Percentiles rank a stretch among this genome's conserved stretches.
phyloP scores from a whole-genome alignment of 2,113 vertebrate species.

The Arothron firmamentum region DNA sequence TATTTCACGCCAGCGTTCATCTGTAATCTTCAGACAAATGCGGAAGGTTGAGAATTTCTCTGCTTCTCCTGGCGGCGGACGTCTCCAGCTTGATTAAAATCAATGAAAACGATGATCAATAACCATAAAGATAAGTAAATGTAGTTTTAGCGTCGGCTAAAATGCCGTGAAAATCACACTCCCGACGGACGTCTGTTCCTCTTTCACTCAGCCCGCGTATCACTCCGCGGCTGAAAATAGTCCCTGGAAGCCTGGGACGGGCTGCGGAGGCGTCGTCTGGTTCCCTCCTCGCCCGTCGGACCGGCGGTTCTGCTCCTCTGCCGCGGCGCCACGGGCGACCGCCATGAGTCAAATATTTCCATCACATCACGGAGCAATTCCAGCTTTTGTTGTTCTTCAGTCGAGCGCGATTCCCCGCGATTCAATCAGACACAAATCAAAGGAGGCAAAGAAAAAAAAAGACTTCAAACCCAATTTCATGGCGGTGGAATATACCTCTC shows the following conservation, averaged over 20 bases:
- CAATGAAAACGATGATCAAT: not conserved
- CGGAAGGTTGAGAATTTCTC: too few species aligned
- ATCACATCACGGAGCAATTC: conserved; percentile 30
- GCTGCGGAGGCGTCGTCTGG: not conserved
- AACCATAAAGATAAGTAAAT: not conserved
- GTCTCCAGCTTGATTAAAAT: too few species aligned
- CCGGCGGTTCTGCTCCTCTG: conserved; percentile 1
- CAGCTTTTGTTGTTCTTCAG: conserved; percentile 53
- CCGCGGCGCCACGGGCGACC: conserved; percentile 22
- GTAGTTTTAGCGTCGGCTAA: too few species aligned
- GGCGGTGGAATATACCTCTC: conserved; percentile 56
- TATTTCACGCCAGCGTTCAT: too few species aligned
- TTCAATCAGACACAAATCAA: conserved; percentile 62
- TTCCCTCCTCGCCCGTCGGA: too few species aligned
- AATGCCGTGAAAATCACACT: too few species aligned
- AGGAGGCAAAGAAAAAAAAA: conserved; percentile 29
- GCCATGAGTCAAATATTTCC: conserved; percentile 39
- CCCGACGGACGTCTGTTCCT: not conserved
- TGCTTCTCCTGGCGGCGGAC: too few species aligned
- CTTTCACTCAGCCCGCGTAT: not conserved
- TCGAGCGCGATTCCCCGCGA: conserved; percentile 39
- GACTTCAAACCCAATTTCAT: conserved; percentile 57
- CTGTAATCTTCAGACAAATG: too few species aligned
- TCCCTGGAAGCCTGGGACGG: not conserved
- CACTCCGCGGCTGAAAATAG: conserved; percentile 18